These are phyloP conservation scores for Noctua fimbriata DNA, from an alignment of 2,888 invertebrate genomes.

Conservation along the genomic window DNA sequence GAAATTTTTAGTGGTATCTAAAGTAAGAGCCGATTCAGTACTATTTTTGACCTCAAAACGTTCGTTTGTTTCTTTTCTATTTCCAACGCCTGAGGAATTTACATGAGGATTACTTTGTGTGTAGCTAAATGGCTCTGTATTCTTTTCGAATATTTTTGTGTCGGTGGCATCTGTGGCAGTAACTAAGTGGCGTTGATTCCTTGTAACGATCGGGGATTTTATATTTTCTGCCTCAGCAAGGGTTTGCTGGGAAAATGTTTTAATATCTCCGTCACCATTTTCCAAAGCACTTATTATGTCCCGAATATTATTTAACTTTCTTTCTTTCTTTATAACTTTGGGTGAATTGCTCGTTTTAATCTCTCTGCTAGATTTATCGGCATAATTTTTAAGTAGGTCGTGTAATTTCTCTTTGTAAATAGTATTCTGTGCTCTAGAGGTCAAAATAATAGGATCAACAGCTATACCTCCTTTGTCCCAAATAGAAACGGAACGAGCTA, in stretches of 20 bases:
- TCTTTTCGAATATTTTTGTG: slow-evolving; percentile 24
- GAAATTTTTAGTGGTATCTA: slow-evolving; percentile 47
- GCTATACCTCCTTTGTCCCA: slow-evolving; percentile 87
- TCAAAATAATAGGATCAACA: slow-evolving; percentile 81
- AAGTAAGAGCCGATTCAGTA: slow-evolving; percentile 34
- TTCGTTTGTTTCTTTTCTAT: slow-evolving; percentile 12
- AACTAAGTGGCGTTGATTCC: slow-evolving; percentile 44
- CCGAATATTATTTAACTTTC: slow-evolving; percentile 82
- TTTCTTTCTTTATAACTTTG: slow-evolving; percentile 61
- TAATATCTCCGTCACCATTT: slow-evolving; percentile 64
- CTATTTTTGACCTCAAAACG: slow-evolving; percentile 20
- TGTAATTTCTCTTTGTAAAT: slow-evolving; percentile 79
- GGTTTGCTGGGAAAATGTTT: slow-evolving; percentile 69
- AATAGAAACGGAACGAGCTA: slow-evolving; percentile 80
- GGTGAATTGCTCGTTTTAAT: slow-evolving; percentile 41
- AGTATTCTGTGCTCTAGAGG: slow-evolving; percentile 73
- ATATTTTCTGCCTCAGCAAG: slow-evolving; percentile 78
- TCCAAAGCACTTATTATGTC: slow-evolving; percentile 84
- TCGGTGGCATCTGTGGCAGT: slow-evolving; percentile 17
- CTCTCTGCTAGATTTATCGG: slow-evolving; percentile 46
- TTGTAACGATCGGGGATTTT: slow-evolving; percentile 40
- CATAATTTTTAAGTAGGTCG: slow-evolving; percentile 74
- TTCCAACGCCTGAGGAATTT: slow-evolving; percentile 28
- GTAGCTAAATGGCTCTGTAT: slow-evolving; percentile 19
- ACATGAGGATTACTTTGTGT: slow-evolving; percentile 7